Evolutionary conservation across 2,888 invertebrate genomes (phyloP).

Genomic region (Pardosa pseudoannulata): DNA sequence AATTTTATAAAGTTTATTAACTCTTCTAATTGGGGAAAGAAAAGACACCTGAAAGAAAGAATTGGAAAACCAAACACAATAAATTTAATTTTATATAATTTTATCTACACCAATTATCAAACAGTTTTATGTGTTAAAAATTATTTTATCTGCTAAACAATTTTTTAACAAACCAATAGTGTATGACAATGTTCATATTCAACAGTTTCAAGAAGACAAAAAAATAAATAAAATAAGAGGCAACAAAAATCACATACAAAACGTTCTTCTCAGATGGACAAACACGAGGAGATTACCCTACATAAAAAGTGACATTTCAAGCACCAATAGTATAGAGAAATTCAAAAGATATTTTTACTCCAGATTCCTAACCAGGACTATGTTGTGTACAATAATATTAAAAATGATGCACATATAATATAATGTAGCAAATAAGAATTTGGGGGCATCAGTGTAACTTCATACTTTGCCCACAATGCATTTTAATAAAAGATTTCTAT

Average conservation of each 20-base stretch:
- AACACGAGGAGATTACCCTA: neutral
- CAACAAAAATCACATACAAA: slow-evolving; percentile 24
- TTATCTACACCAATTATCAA: slow-evolving; percentile 68
- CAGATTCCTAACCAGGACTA: too few relatives aligned
- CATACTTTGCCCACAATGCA: too few relatives aligned
- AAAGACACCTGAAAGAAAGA: too few relatives aligned
- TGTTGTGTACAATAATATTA: too few relatives aligned
- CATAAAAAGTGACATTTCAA: slow-evolving; percentile 21
- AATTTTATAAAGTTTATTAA: too few relatives aligned
- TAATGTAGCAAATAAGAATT: neutral
- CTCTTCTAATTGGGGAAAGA: too few relatives aligned
- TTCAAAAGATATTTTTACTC: too few relatives aligned
- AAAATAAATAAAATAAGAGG: slow-evolving; percentile 29
- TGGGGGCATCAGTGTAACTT: too few relatives aligned
- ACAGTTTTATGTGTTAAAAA: slow-evolving; percentile 58
- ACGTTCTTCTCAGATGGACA: slow-evolving; percentile 10
- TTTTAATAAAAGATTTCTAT: too few relatives aligned
- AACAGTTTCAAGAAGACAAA: slow-evolving; percentile 17
- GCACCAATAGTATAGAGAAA: slow-evolving; percentile 23
- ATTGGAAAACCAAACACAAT: neutral
- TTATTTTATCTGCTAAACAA: slow-evolving; percentile 47
- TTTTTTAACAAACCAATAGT: slow-evolving; percentile 55
- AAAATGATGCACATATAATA: neutral
- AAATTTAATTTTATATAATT: slow-evolving; percentile 64
- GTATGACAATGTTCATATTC: slow-evolving; percentile 43